Evolutionary conservation across 2,113 vertebrate species (phyloP), one percentile per base, ranked within the genome.

Genomic region (Cyanoramphus novaezelandiae): DNA sequence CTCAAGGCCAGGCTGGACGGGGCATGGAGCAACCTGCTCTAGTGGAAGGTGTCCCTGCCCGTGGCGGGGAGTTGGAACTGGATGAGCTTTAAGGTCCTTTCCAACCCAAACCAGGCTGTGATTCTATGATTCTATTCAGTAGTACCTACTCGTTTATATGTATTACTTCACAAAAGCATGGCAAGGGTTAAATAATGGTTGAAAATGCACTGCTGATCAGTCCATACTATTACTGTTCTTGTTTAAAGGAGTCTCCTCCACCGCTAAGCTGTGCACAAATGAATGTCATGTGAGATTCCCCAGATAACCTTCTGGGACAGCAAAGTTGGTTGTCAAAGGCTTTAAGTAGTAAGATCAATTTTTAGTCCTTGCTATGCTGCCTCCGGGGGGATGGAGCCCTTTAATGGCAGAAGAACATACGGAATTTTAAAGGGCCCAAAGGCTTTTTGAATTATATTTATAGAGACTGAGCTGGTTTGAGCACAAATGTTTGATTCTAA

Each of bases 381-480:
- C 68, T 81, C 49, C 0, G 2, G 53, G 71, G 71, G 75, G 7
- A 59, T 49, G 46, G 33, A 90, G 71, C 28, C 71, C 63, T 85
- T 72, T 85, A 72, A 69, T 44, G 53, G 53, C 3, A 49, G 63
- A 60, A 69, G 37, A 86, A 43, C 79, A 82, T 57, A 37, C 37
- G 69, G 85, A 77, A 69, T 90, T 96, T 96, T 90, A 93, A 76
- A 83, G 44, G 63, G 15, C 90, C 52, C 63, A 62, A 18, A 92
- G 67, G 85, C 75, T 72, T 90, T 94, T 41, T 64, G 63, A 72
- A 68, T 92, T 23, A 41, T 83, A 67, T 87, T 94, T 90, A 71
- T 55, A 72, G 71, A 77, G 49, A 64, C 53, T 47, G 46, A 88
- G 52, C 49, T 74, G 76, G 57, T 92, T 84, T 82, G 85, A 92